A percentile compares a stretch with the other conserved stretches of the same genome.
These are phyloP conservation scores for Notoglanidium macrostoma DNA, from an alignment of 2,797 vertebrate species.

Conservation along the genomic window DNA sequence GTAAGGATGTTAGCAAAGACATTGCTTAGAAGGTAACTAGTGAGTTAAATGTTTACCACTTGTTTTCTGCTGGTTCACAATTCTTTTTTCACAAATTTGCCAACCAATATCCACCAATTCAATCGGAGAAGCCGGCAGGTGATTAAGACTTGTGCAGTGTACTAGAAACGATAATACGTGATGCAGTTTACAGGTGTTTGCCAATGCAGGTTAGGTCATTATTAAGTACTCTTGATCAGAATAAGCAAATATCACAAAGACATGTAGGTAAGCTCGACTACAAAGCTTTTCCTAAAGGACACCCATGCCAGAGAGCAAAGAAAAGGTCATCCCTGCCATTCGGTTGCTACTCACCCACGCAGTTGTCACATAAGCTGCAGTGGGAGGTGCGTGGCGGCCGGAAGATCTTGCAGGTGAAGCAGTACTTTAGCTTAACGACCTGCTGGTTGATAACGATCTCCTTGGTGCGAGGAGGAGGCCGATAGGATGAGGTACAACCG, in stretches of 20 bases:
- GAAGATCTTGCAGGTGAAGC: conserved; percentile 98
- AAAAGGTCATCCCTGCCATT: background rate
- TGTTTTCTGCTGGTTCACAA: no score
- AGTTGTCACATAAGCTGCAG: conserved; percentile 97
- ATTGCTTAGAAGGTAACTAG: background rate
- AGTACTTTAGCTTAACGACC: conserved; percentile 93
- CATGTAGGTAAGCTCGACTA: background rate
- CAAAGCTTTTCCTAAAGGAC: background rate
- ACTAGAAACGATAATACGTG: background rate
- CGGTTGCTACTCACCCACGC: conserved; percentile 82
- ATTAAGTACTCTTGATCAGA: background rate
- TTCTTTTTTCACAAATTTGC: no score
- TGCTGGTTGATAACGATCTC: conserved; percentile 92
- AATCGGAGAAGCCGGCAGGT: background rate
- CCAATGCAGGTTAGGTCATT: background rate
- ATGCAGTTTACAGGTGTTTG: background rate
- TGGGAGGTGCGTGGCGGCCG: conserved; percentile 92
- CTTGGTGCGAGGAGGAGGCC: conserved; percentile 87
- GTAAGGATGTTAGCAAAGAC: background rate
- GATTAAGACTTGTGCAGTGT: no score
- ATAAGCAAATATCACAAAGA: background rate
- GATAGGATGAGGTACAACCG: conserved; percentile 78
- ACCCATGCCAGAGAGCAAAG: background rate
- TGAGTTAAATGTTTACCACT: no score
- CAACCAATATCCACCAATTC: background rate